Evolutionary conservation across 1,140 invertebrate genomes (phyloP), one percentile per base, ranked within the genome.

Genomic region (Plectus sambesii): DNA sequence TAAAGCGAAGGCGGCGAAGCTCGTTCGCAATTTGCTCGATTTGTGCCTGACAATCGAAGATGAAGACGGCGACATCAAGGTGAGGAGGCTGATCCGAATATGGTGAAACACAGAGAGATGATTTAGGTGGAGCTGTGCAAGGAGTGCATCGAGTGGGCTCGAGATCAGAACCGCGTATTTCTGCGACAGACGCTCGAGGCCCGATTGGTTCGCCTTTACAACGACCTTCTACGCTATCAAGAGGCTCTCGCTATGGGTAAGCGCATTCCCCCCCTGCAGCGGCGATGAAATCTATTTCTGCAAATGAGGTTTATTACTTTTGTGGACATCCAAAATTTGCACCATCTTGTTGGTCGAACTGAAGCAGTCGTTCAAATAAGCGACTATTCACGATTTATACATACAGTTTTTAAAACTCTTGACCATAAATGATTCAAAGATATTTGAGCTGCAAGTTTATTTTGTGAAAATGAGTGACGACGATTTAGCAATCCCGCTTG

Each of bases 141-240:
- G 74, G 92, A 99, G 74, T 97, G 90, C 74, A 99, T 99, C 75
- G 85, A 93, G 75, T 98, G 93, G 93, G 90, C 94, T 17, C 92
- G 93, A 71, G 82, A 89, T 70, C 92, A 99, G 69, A 84, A 88
- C 51, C 79, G 93, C 56, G 96, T 87, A 17, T 99, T 97, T 73
- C 74, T 99, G 20, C 77, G 94, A 62, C 94, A 99, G 72, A 87
- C 87, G 5, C 72, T 99, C 54, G 89, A 98, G 73, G 74, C 74
- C 53, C 65, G 55, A 25, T 49, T 68, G 12, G 51, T 68, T 19
- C 56, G 59, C 5, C 48, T 68, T 20, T 53, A 58, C 19, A 70
- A 68, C 37, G 59, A 67, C 42, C 38, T 67, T 8, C 26, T 55
- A 25, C 49, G 53, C 27, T 63, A 56, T 37, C 55, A 33, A 8